Evolutionary conservation across 1,140 invertebrate species (phyloP), one percentile per base, ranked within the genome.

Genomic region (Drosophila nannoptera): DNA sequence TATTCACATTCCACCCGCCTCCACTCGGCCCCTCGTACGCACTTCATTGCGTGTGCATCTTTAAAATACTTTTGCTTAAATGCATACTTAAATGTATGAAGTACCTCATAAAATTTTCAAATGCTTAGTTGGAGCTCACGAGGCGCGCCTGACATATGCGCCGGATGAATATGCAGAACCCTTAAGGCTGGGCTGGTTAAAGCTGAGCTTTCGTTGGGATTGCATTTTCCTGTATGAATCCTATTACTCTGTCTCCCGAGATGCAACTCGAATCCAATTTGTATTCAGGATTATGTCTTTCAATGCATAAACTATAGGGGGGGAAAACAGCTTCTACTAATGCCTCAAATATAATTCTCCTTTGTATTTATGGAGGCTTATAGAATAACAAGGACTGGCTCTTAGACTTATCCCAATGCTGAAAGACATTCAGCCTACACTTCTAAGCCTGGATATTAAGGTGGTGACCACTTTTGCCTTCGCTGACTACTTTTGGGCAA

Each of bases 101-200:
- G 12, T 9, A 8, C 16, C 12, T 65, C 48, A 54, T 83, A 70
- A 83, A 83, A 83, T 70, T 53, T 52, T 65, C 40, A 73, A 76
- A 86, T 81, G 78, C 29, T 61, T 67, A 61, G 70, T 65, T 77
- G 77, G 78, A 59, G 48, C 48, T 35, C 4, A 52, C 50, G 14
- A 32, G 14, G n/a, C 45, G 22, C 45, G 35, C 35, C 8, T 8
- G 64, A 14, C 40, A 60, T 55, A 56, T 52, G 12, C 12, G 31
- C 12, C 12, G 7, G 11, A n/a, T 9, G 14, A 43, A 43, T 35
- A 61, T 75, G 22, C 3, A 22, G 1, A 22, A 22, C 22, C 22
- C 22, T 22, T 22, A 22, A 22, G 22, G 3, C 31, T 7, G 5
- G 7, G 7, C 6, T 45, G 40, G 43, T 45, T 12, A 9, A 11